These are phyloP conservation scores for Pontoporia blainvillei DNA, from an alignment of 2,113 vertebrate genomes.

Conservation along the genomic window DNA sequence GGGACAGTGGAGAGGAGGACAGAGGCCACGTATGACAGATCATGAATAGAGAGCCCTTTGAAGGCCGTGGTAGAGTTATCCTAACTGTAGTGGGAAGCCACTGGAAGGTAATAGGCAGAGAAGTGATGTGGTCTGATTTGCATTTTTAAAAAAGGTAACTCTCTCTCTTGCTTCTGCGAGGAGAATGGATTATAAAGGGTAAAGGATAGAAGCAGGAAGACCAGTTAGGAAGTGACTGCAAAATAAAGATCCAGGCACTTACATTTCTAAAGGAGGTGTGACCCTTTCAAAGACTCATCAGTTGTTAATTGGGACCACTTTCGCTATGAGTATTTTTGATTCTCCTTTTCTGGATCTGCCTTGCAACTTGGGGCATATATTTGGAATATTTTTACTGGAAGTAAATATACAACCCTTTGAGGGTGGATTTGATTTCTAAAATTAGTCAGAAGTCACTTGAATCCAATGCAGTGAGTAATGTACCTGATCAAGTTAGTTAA, in stretches of 20 bases:
- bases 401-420: not conserved
- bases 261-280: not conserved
- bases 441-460: constrained; percentile 14
- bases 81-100: not conserved
- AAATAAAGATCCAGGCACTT: constrained; percentile 7
- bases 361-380: not conserved
- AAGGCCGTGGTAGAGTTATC: not conserved
- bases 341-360: not conserved
- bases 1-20: not conserved
- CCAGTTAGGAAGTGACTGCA: not conserved
- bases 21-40: not conserved
- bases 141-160: not conserved
- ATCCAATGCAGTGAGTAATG: not conserved
- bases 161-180: not conserved
- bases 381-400: not conserved
- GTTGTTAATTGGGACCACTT: not conserved
- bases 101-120: not conserved
- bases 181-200: not conserved
- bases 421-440: not conserved
- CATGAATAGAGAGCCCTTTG: not conserved
- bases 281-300: not conserved
- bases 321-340: not conserved
- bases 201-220: not conserved
- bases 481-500: not conserved
- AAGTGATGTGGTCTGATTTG: not conserved